phyloP scores from a whole-genome alignment of 1,140 invertebrate species.

The Megalopta genalis region DNA sequence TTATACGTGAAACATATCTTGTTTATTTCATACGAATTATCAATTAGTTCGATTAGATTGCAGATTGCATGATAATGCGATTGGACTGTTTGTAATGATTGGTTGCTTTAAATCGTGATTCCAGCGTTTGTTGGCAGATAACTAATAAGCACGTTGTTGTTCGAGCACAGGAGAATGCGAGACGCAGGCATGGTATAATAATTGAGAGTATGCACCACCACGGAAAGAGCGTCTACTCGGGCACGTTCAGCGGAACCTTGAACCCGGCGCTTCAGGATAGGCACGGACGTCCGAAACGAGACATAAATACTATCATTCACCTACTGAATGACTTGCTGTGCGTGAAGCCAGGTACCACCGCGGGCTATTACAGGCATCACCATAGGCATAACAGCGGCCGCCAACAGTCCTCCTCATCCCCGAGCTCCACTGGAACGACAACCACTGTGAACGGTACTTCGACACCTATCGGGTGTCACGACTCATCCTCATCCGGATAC shows the following conservation, averaged over 20 bases:
- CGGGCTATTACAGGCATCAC: constrained; percentile 76
- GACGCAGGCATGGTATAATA: constrained; percentile 87
- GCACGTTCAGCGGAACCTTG: constrained; percentile 91
- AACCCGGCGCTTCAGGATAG: constrained; percentile 96
- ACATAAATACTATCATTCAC: constrained; percentile 96
- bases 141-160: neutral
- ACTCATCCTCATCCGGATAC: constrained; percentile 58
- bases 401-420: constrained; percentile 63
- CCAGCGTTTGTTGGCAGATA: too few species aligned
- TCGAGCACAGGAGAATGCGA: constrained; percentile 74
- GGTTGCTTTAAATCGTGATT: too few species aligned
- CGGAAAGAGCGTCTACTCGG: constrained; percentile 93
- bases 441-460: constrained; percentile 56
- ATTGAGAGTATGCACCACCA: constrained; percentile 96
- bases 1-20: neutral
- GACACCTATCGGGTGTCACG: constrained; percentile 49
- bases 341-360: constrained; percentile 85
- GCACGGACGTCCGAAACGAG: constrained; percentile 92
- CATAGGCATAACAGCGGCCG: constrained; percentile 70
- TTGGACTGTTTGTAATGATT: neutral
- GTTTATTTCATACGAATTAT: too few species aligned
- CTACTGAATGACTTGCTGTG: constrained; percentile 96
- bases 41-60: too few species aligned
- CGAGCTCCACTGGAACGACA: constrained; percentile 50
- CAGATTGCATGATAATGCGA: neutral